Percentiles rank a stretch among this genome's conserved stretches.
phyloP scores from a whole-genome alignment of 2,113 vertebrate species.

The Ivindomyrus marchei region DNA sequence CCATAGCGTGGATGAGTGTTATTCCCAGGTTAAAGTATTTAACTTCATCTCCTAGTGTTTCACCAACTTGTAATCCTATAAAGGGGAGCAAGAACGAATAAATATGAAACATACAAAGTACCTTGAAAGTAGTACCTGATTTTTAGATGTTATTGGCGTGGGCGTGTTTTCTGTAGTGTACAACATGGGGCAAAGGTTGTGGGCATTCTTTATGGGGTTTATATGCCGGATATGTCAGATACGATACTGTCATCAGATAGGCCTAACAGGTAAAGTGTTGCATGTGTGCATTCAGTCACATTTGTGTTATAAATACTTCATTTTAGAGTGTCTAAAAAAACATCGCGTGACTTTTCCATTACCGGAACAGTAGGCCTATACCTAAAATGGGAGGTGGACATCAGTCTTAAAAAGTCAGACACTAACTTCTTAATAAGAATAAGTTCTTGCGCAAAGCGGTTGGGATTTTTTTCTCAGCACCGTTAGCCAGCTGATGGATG shows the following conservation, averaged over 20 bases:
- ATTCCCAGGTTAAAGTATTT: neutral
- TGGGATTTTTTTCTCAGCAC: neutral
- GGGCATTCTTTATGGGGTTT: neutral
- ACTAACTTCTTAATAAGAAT: no score
- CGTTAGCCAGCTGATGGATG: neutral
- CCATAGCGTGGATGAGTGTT: neutral
- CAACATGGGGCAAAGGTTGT: neutral
- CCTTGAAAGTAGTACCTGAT: neutral
- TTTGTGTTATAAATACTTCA: neutral
- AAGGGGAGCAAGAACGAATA: neutral
- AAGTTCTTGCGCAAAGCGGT: neutral
- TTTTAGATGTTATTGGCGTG: neutral
- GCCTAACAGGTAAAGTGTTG: neutral
- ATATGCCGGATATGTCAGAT: neutral
- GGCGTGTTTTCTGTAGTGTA: neutral
- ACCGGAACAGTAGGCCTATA: neutral
- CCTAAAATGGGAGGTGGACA: neutral
- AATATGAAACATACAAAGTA: neutral
- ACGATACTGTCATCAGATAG: neutral
- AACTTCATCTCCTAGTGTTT: neutral
- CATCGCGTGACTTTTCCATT: neutral
- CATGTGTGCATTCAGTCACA: neutral
- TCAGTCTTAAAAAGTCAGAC: neutral
- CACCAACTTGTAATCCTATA: neutral
- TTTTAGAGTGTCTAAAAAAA: neutral